Evolutionary conservation across 2,113 vertebrate genomes (phyloP), one percentile per base, ranked within the genome.

Genomic region (Pavo muticus): DNA sequence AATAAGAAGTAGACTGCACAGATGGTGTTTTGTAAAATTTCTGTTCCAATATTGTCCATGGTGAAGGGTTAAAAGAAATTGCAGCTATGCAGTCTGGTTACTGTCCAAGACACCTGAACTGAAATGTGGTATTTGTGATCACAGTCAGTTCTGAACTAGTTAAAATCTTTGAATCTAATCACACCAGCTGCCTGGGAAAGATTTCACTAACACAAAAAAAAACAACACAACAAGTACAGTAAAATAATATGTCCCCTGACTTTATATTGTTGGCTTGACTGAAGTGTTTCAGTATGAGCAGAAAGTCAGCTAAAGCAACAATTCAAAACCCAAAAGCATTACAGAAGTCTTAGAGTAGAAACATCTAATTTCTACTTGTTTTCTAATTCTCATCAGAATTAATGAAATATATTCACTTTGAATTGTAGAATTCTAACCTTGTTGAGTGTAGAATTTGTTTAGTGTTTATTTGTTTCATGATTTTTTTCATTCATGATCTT

Each of bases 361-460:
- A 65, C 16, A 87, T 39, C 30, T 70, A 35, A 35, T 35, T 35
- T 35, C 35, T 35, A 35, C 35, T 10, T 76, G n/a, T 56, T 85
- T 86, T 73, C 50, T 71, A 82, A 70, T 76, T 85, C 56, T 64
- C 79, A 67, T 20, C 45, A 84, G 14, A 52, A 83, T 83, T 81
- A 82, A 29, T 91, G 67, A 95, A 94, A 92, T 87, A 85, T 9
- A 68, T 60, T 77, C n/a, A 71, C 56, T 86, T 75, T 74, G 67
- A 84, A 3, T 23, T 39, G 27, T 12, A 91, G 48, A 39, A 65
- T 77, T 88, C 88, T 65, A 75, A 63, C 47, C 67, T 80, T 59
- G 40, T 19, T n/a, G 70, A 87, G 4, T 70, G 29, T 15, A 56
- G 88, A 88, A 84, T 76, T 47, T 50, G 24, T 86, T 74, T 84